Evolutionary conservation across 2,888 invertebrate genomes (phyloP), one percentile per base, ranked within the genome.

Genomic region (Mesochorus sp.): DNA sequence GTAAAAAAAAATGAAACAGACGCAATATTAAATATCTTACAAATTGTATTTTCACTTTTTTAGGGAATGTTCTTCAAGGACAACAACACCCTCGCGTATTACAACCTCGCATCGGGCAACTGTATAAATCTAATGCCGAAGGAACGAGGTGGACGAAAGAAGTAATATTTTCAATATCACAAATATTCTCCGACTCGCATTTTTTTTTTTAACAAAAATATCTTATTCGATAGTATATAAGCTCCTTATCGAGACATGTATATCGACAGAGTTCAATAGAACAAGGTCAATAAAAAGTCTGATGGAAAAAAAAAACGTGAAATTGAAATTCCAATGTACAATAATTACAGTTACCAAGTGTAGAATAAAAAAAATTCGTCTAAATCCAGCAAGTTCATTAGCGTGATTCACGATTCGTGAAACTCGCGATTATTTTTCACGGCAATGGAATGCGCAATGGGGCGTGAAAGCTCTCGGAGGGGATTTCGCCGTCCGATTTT

Each of bases 41-140:
- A n/a, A n/a, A n/a, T n/a, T n/a, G n/a, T n/a, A n/a, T n/a, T n/a
- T 71, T 81, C 83, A 88, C 84, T 83, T 84, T 92, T 93, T 17
- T 91, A 98, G 97, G 98, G 99, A 34, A 94, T 99, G 92, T 99
- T 99, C 93, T 97, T 99, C 93, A 99, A 99, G 91, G 99, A 99
- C 92, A 97, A 95, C 62, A 97, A 98, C 89, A 95, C 96, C 0
- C 92, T 99, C 91, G 99, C 98, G 0, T 99, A 95, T 92, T 99
- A 99, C 92, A 99, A 99, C 92, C 94, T 99, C 80, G 93, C 95
- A 6, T 95, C 96, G 31, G 97, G 96, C 64, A 95, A 96, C 0
- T 92, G 95, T 6, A 94, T 99, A 39, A 96, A 96, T 83, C 93
- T 99, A 79, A 96, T 98, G 89, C 94, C 99, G 67, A 99, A 99